Evolutionary conservation across 1,140 invertebrate species (phyloP).

Genomic region (Cephus cinctus): DNA sequence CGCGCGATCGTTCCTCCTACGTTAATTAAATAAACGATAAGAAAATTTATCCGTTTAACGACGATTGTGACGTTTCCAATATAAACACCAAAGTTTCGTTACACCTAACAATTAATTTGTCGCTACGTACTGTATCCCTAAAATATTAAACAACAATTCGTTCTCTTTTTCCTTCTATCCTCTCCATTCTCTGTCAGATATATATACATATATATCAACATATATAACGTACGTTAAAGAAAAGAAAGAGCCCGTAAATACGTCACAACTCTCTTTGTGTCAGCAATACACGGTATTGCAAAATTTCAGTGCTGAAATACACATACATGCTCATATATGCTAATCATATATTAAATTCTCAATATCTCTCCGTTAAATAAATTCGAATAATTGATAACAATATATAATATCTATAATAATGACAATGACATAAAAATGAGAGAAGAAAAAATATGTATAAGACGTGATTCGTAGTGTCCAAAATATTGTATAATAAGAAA

Average conservation of each 20-base stretch:
- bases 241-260: constrained; percentile 11
- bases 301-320: constrained; percentile 6
- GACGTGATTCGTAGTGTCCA: too few relatives aligned
- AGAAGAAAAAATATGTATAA: neutral
- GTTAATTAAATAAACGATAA: too few relatives aligned
- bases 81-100: neutral
- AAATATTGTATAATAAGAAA: too few relatives aligned
- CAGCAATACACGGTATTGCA: constrained; percentile 30
- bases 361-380: neutral
- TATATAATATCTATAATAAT: constrained; percentile 17
- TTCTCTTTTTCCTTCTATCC: too few relatives aligned
- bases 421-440: constrained; percentile 6
- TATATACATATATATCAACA: too few relatives aligned
- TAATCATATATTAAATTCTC: constrained; percentile 20
- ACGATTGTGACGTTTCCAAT: neutral
- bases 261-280: constrained; percentile 5
- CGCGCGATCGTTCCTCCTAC: neutral
- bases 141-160: constrained; percentile 16
- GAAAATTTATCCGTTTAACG: too few relatives aligned
- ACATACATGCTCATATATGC: constrained; percentile 19
- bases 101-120: neutral
- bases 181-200: constrained; percentile 23
- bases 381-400: constrained; percentile 11
- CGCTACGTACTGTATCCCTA: neutral
- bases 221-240: constrained; percentile 19